Base-by-base conservation (phyloP, 2,113 vertebrate species). In the Aegithalos caudatus region DNA sequence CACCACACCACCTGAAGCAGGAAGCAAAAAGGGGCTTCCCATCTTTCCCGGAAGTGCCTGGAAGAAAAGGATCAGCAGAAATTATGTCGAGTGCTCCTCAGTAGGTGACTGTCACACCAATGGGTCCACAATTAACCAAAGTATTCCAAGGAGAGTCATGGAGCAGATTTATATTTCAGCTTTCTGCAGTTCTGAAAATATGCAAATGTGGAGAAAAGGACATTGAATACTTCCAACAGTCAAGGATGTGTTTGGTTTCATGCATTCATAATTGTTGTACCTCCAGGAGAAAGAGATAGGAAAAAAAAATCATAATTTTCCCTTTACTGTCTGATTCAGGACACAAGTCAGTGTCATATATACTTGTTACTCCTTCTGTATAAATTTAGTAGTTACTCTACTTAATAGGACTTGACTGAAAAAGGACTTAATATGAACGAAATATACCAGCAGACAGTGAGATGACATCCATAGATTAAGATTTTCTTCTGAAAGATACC, bases 11-110 rank as follows among this genome's bases (percentile, higher is more conserved):
- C 17, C 17, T 27, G 61, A 56, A 81, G 25, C n/a, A 81, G 51
- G 16, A 57, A 48, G 7, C 10, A 16, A 35, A 81, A 53, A 13
- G 1, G 1, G 5, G 1, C 6, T 73, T 50, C 24, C 3, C 2
- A 2, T 25, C 42, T 90, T 87, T 42, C 11, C 19, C 65, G 57
- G 51, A 84, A 84, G 62, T 86, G 4, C 22, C 37, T 84, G 21
- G n/a, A 83, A 70, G 42, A 73, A 86, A 51, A 83, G 10, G 4
- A 50, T 42, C 14, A 48, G 14, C 18, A 73, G 44, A 81, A 69
- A 20, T 22, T 18, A 29, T 21, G 3, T n/a, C 6, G 7, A 53
- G 27, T 1, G 0, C 11, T 77, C 16, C 19, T 73, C n/a, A 61
- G 17, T 28, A 28, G 20, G n/a, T 4, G 4, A 28, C 12, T n/a